Conservation (phyloP, 1,140 invertebrate species). For the Phortica variegata region DNA sequence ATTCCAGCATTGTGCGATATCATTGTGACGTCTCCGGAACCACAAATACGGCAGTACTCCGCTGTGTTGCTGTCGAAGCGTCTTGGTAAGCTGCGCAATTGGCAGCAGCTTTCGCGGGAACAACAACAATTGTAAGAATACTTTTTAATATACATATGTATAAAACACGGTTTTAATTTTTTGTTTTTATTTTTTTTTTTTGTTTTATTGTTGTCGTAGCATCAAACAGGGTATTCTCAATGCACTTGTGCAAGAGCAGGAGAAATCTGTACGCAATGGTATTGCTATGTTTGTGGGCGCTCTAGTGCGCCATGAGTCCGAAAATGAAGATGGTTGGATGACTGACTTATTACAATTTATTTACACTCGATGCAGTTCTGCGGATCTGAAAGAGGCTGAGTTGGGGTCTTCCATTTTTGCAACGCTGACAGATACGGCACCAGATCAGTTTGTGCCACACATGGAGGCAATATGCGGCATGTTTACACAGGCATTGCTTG, state of each 20-base stretch:
- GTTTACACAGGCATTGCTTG: conserved; percentile 29
- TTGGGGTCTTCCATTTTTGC: conserved; percentile 47
- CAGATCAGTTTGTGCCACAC: conserved; percentile 50
- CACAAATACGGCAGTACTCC: conserved; percentile 69
- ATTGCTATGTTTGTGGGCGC: conserved; percentile 69
- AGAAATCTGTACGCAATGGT: conserved; percentile 65
- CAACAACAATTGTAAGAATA: conserved; percentile 59
- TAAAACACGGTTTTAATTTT: no score
- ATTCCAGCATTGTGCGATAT: conserved; percentile 63
- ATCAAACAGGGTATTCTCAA: conserved; percentile 63
- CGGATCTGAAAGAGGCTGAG: conserved; percentile 47
- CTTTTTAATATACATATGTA: no score
- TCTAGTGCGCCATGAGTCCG: conserved; percentile 69
- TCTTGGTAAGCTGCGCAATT: conserved; percentile 63
- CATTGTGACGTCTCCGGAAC: conserved; percentile 59
- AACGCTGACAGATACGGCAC: conserved; percentile 40
- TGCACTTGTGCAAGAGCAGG: conserved; percentile 63
- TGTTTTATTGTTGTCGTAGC: conserved; percentile 46
- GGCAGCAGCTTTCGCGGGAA: conserved; percentile 62
- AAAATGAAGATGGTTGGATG: conserved; percentile 64
- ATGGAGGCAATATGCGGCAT: conserved; percentile 44
- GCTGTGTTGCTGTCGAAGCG: conserved; percentile 66
- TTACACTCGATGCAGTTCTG: conserved; percentile 30
- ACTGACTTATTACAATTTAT: conserved; percentile 71
- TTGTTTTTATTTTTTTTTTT: no score